Evolutionary conservation across 2,797 vertebrate species (phyloP), one percentile per base, ranked within the genome.

Genomic region (Cirrhinus molitorella): DNA sequence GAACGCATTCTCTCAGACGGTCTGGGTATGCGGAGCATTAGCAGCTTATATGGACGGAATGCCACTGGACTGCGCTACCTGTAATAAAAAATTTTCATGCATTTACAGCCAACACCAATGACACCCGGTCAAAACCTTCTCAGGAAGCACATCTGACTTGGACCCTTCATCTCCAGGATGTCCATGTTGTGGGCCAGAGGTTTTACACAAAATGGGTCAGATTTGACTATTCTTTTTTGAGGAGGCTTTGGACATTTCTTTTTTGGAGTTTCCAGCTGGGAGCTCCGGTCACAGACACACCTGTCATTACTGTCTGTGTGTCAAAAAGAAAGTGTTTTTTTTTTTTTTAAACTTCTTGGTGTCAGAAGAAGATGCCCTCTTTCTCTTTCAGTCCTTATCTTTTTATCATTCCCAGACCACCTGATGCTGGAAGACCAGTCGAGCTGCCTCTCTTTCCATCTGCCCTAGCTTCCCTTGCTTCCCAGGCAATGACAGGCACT

Each of bases 381-480:
- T 19, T 57, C 67, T 76, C 13, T 68, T 61, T 6, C 7, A 17
- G 31, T 40, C 37, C 5, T 37, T 83, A 40, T 67, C 23, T 47
- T 21, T n/a, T 67, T 57, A 45, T 75, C 57, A 28, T 70, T 81
- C 53, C 28, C 70, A 65, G 53, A 74, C 37, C 77, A 79, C 78
- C 31, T 87, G 77, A 70, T 73, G 34, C 72, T 81, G 47, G 47
- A 78, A 3, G 37, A 61, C 79, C 51, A 19, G 90, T 87, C 87
- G 40, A 53, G 85, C 87, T 31, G 80, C 80, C 85, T 94, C 93
- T 91, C 93, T 92, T 90, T 86, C 93, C 93, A 94, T 95, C 92
- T 94, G 93, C 93, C 92, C 92, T 79, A n/a, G 91, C 88, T 83
- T 93, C 93, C 91, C 92, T 83, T 55, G n/a, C 89, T 92, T 91